phyloP scores from a whole-genome alignment of 2,113 vertebrate genomes.

The Calyptommatus sinebrachiatus region DNA sequence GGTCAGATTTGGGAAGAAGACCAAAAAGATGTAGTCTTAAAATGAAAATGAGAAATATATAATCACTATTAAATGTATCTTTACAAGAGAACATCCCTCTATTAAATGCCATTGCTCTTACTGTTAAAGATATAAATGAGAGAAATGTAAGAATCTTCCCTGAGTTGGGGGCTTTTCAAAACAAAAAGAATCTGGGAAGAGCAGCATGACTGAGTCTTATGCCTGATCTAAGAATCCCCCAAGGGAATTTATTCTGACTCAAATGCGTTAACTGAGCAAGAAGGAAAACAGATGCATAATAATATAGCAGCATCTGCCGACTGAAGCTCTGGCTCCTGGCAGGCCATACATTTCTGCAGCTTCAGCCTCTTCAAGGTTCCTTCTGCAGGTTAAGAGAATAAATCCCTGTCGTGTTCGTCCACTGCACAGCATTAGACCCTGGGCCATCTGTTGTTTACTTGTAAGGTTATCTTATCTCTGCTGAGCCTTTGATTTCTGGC shows the following conservation, averaged over 20 bases:
- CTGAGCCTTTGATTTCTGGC: conserved; percentile 49
- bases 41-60: neutral
- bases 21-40: neutral
- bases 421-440: conserved; percentile 55
- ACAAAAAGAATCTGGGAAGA: conserved; percentile 6
- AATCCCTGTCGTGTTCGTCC: conserved; percentile 51
- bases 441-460: conserved; percentile 61
- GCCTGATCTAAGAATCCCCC: conserved; percentile 34
- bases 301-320: conserved; percentile 46
- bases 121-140: neutral
- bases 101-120: neutral
- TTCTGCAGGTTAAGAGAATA: conserved; percentile 56
- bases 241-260: conserved; percentile 44
- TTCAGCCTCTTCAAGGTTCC: conserved; percentile 49
- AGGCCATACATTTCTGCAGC: conserved; percentile 48
- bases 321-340: neutral
- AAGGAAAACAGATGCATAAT: conserved; percentile 59
- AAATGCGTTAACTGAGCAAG: conserved; percentile 5
- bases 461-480: conserved; percentile 50
- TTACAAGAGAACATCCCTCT: neutral
- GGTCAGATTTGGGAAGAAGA: neutral
- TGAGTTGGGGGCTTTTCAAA: neutral
- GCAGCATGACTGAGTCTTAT: neutral
- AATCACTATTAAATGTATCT: neutral
- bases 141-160: neutral